phyloP scores from a whole-genome alignment of 2,113 vertebrate genomes.

The Glareola pratincola region DNA sequence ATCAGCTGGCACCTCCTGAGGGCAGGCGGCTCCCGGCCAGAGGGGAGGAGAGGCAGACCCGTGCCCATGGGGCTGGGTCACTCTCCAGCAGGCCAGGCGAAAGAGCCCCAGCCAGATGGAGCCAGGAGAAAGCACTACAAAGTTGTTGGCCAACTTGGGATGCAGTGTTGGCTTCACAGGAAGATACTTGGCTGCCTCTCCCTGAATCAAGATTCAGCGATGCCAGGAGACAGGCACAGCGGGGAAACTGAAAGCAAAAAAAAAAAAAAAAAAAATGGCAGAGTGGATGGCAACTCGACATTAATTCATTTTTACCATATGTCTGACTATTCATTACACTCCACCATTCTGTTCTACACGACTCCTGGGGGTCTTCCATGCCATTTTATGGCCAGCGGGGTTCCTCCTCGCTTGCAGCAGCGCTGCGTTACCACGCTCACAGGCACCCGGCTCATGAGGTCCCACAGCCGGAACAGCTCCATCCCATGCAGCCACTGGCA shows the following conservation, averaged over 20 bases:
- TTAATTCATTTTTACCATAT: constrained; percentile 71
- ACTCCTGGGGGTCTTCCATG: constrained; percentile 56
- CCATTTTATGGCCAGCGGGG: constrained; percentile 2
- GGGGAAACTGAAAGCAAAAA: constrained; percentile 63
- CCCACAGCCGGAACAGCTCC: background rate
- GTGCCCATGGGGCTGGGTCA: background rate
- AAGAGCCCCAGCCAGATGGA: constrained; percentile 36
- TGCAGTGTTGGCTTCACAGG: constrained; percentile 57
- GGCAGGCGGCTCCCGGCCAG: background rate
- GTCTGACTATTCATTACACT: constrained; percentile 69
- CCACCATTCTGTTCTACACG: constrained; percentile 59
- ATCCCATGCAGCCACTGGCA: background rate
- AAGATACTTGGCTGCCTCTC: constrained; percentile 59
- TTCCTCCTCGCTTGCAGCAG: background rate
- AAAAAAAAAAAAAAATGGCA: constrained; percentile 40
- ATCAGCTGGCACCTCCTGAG: background rate
- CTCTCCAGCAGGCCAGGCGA: background rate
- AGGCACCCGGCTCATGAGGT: background rate
- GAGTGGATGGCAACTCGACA: constrained; percentile 61
- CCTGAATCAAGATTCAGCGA: constrained; percentile 66
- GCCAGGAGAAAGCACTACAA: constrained; percentile 28
- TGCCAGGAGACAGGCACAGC: constrained; percentile 63
- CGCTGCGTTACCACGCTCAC: fast-evolving
- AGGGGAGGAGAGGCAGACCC: background rate
- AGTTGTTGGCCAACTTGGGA: constrained; percentile 63